Percentiles rank a stretch among this genome's conserved stretches.
These are phyloP conservation scores for Machimus atricapillus DNA, from an alignment of 2,888 invertebrate species.

Conservation along the genomic window DNA sequence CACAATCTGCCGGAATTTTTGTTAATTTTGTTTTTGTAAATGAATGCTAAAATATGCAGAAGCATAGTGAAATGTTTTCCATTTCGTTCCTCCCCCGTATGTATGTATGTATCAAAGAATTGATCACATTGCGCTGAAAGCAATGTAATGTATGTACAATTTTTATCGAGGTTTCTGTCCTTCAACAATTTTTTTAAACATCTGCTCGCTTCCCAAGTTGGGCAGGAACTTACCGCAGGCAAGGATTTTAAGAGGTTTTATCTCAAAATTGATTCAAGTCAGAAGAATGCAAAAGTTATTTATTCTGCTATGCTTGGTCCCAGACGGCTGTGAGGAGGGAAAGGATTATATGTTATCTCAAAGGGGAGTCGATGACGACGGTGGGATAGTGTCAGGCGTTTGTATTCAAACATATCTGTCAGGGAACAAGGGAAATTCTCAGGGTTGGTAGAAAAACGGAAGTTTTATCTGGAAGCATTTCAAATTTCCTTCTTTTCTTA, in stretches of 20 bases:
- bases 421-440: constrained; percentile 5
- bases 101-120: not conserved
- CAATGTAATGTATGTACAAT: not conserved
- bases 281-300: constrained; percentile 8
- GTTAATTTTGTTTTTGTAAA: too few relatives aligned
- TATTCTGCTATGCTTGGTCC: not conserved
- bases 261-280: constrained; percentile 1
- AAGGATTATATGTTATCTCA: not conserved
- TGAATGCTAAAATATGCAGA: not conserved
- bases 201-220: not conserved
- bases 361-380: not conserved
- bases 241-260: constrained; percentile 18
- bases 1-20: too few relatives aligned
- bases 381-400: not conserved
- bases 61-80: not conserved
- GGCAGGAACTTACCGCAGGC: not conserved
- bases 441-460: not conserved
- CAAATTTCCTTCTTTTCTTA: constrained; percentile 27
- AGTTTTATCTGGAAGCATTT: constrained; percentile 26
- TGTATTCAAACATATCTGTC: not conserved
- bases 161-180: not conserved
- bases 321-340: not conserved
- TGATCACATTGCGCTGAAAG: not conserved
- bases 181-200: not conserved
- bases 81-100: not conserved